A percentile compares a stretch with the other conserved stretches of the same genome.
phyloP scores from a whole-genome alignment of 2,113 vertebrate genomes.

The Halichoeres trimaculatus region DNA sequence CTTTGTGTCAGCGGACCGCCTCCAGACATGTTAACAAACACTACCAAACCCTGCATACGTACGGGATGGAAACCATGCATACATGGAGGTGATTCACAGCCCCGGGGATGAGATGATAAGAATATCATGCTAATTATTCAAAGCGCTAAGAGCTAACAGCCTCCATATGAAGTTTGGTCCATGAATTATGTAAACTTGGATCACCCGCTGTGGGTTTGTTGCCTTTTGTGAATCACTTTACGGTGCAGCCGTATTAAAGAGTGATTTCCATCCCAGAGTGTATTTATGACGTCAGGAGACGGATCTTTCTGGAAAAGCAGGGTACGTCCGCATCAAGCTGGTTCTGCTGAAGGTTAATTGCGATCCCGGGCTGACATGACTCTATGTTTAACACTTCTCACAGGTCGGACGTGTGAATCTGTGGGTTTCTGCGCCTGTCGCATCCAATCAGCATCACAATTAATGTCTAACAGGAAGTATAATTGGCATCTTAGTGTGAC shows the following conservation, averaged over 20 bases:
- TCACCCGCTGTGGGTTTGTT: neutral
- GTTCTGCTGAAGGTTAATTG: slow-evolving; percentile 53
- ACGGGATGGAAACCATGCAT: neutral
- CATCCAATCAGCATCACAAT: slow-evolving; percentile 64
- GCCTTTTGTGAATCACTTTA: slow-evolving; percentile 9
- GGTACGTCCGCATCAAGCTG: slow-evolving; percentile 12
- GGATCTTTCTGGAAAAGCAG: neutral
- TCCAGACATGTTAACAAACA: slow-evolving; percentile 13
- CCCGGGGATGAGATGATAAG: neutral
- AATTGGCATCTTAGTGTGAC: slow-evolving; percentile 38
- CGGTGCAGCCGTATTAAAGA: neutral
- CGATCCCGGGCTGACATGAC: slow-evolving; percentile 8
- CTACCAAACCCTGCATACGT: neutral
- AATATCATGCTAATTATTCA: slow-evolving; percentile 35
- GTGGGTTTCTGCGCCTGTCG: slow-evolving; percentile 44
- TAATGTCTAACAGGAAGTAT: slow-evolving; percentile 54
- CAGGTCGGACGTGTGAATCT: slow-evolving; percentile 28
- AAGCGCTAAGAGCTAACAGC: slow-evolving; percentile 15
- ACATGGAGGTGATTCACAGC: slow-evolving; percentile 7
- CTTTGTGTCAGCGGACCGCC: slow-evolving; percentile 5
- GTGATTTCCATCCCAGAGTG: neutral
- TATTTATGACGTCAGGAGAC: slow-evolving; percentile 4
- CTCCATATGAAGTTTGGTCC: slow-evolving; percentile 18
- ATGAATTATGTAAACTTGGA: slow-evolving; percentile 26
- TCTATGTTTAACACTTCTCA: slow-evolving; percentile 26